Conservation (phyloP, 2,797 vertebrate genomes). For the Crenuchus spilurus region DNA sequence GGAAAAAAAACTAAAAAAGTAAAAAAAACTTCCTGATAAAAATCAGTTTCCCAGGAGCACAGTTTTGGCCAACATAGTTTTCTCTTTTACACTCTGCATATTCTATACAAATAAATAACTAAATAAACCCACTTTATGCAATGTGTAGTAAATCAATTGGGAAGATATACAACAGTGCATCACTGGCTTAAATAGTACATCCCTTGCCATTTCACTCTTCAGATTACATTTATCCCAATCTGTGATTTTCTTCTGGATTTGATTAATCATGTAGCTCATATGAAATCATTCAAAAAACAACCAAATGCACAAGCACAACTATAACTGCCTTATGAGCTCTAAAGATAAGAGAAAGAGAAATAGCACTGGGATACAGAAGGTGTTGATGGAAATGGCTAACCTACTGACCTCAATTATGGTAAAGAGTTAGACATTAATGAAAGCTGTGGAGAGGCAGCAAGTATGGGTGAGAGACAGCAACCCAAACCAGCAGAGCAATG, state of each 20-base stretch:
- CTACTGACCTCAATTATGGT: slow-evolving; percentile 49
- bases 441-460: slow-evolving; percentile 12
- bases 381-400: slow-evolving; percentile 47
- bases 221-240: neutral
- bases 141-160: too few species aligned
- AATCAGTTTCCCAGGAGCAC: too few species aligned
- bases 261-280: neutral
- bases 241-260: neutral
- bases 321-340: neutral
- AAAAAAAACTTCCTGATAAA: slow-evolving; percentile 48
- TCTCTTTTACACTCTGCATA: too few species aligned
- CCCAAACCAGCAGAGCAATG: slow-evolving; percentile 14
- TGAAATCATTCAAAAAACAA: slow-evolving; percentile 23
- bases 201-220: too few species aligned
- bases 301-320: neutral
- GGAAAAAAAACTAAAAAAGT: too few species aligned
- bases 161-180: too few species aligned
- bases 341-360: slow-evolving; percentile 29
- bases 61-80: too few species aligned
- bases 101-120: too few species aligned
- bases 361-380: slow-evolving; percentile 24
- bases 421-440: slow-evolving; percentile 55
- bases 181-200: too few species aligned
- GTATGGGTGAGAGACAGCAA: slow-evolving; percentile 22
- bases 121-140: too few species aligned